Evolutionary conservation across 2,888 invertebrate genomes (phyloP).

Genomic region (Phyllotreta striolata): DNA sequence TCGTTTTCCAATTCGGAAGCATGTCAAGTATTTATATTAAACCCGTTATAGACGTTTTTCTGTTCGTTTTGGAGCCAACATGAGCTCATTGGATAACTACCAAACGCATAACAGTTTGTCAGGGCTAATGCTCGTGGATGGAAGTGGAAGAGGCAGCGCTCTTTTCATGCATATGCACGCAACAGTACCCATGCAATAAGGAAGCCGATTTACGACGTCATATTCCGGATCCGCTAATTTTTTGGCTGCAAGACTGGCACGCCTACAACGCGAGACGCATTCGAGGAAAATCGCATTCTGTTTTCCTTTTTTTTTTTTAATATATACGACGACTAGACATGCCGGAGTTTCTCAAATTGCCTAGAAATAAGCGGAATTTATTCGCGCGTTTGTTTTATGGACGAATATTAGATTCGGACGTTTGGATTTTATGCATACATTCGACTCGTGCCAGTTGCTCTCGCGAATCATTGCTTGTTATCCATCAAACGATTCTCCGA

Average conservation of each 20-base stretch:
- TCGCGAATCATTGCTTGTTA: no score
- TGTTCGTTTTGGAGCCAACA: constrained; percentile 50
- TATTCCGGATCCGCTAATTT: constrained; percentile 54
- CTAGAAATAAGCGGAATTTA: constrained; percentile 51
- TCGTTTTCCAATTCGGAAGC: no score
- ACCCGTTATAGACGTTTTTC: no score
- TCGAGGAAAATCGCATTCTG: no score
- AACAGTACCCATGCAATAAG: constrained; percentile 32
- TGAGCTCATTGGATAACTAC: constrained; percentile 63
- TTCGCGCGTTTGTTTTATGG: constrained; percentile 12
- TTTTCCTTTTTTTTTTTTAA: no score
- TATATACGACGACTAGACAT: constrained; percentile 51
- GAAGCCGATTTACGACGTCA: constrained; percentile 52
- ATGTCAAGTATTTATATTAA: no score
- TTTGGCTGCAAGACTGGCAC: constrained; percentile 43
- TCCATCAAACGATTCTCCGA: no score
- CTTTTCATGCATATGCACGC: constrained; percentile 47
- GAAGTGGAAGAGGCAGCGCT: no score
- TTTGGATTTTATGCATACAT: no score
- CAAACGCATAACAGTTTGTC: constrained; percentile 63
- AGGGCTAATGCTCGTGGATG: constrained; percentile 56
- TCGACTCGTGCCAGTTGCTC: no score
- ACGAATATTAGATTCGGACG: constrained; percentile 13
- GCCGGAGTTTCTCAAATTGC: constrained; percentile 48
- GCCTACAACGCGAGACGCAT: constrained; percentile 45